phyloP scores from a whole-genome alignment of 2,113 vertebrate species.

The Dendrocopos noguchii region DNA sequence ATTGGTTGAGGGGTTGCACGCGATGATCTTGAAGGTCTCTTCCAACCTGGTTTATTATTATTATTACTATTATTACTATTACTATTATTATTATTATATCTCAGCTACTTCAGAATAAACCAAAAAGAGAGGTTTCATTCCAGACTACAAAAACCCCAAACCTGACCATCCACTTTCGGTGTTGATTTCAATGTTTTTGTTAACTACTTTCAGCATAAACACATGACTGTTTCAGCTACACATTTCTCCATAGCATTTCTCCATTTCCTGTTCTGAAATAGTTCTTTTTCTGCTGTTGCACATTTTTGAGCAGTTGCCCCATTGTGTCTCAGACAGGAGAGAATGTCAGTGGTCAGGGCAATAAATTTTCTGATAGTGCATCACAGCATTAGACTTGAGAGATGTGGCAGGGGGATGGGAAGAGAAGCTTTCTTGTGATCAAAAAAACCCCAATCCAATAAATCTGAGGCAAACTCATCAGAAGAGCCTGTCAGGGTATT shows the following conservation, averaged over 20 bases:
- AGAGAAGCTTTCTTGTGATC: not conserved
- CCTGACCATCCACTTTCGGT: not conserved
- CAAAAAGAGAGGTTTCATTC: not conserved
- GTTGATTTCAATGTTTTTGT: not conserved
- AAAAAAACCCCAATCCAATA: not conserved
- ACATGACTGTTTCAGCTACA: not conserved
- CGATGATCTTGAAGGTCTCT: no score
- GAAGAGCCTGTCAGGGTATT: not conserved
- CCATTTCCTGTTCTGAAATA: not conserved
- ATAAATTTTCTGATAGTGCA: not conserved
- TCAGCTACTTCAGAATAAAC: not conserved
- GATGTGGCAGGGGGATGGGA: accelerated
- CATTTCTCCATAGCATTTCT: not conserved
- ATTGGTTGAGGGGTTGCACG: no score
- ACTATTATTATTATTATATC: no score
- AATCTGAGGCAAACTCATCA: not conserved
- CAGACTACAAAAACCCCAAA: not conserved
- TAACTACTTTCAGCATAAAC: not conserved
- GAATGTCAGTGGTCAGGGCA: not conserved
- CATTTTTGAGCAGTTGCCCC: not conserved
- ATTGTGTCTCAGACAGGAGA: not conserved
- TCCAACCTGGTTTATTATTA: no score
- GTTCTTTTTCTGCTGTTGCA: not conserved
- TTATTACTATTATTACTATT: no score
- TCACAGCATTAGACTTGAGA: not conserved